Evolutionary conservation across 2,113 vertebrate genomes (phyloP), one percentile per base, ranked within the genome.

Genomic region (Erinaceus europaeus): DNA sequence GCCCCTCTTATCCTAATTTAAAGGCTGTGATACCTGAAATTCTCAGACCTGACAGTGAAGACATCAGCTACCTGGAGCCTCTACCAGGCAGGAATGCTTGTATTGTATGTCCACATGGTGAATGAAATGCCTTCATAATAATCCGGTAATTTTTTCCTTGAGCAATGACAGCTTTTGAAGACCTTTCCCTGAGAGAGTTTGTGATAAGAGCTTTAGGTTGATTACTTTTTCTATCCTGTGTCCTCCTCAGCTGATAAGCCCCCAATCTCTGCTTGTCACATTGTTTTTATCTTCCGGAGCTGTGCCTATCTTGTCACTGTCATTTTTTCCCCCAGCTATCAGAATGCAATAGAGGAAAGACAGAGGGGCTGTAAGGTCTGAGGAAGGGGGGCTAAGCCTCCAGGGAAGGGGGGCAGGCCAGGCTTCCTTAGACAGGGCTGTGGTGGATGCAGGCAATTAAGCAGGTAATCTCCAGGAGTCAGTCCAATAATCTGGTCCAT

Each of bases 161-260:
- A 95, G 95, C 93, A 95, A 90, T 90, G 93, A 93, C 90, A 96
- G 88, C 88, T 92, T 86, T 94, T 88, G 85, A 91, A 95, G 96
- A 92, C 72, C 88, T 90, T n/a, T 95, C 94, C 94, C 79, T 79
- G 71, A 84, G 88, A 97, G 96, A 96, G 91, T 95, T 96, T 96
- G 95, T 96, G 96, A 97, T 97, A 97, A 97, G 94, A 96, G 95
- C 87, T 94, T 97, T 95, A 95, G 90, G 91, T 95, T 97, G 97
- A 97, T 97, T 97, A 93, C 95, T 97, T 97, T 96, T 96, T 95
- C 94, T 94, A 96, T 93, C 91, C 76, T 0, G 48, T 94, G 95
- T 97, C 93, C 92, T 96, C 76, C 94, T 96, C 84, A 88, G 80
- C 84, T 92, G 97, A 97, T 97, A 97, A 97, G 92, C 94, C 94